phyloP scores from a whole-genome alignment of 2,888 invertebrate species.

The Lumbricus terrestris region DNA sequence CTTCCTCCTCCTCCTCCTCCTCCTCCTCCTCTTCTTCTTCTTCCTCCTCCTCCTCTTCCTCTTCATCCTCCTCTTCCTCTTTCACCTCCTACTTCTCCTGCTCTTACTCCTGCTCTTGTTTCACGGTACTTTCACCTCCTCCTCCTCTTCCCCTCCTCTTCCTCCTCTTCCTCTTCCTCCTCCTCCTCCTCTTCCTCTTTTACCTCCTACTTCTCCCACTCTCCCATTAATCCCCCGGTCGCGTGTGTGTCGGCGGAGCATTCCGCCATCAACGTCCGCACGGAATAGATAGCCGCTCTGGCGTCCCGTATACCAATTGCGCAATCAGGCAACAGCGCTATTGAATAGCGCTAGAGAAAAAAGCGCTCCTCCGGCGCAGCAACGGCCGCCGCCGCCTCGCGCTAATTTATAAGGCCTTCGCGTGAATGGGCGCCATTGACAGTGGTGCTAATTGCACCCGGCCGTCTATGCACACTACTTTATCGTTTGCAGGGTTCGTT shows the following conservation, averaged over 20 bases:
- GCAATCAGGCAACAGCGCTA: not conserved
- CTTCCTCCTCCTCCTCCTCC: too few relatives aligned
- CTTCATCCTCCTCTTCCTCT: too few relatives aligned
- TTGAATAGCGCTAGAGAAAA: constrained; percentile 9
- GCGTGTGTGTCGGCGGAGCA: too few relatives aligned
- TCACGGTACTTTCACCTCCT: too few relatives aligned
- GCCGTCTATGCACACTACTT: not conserved
- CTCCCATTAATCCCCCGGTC: not conserved
- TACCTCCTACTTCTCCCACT: not conserved
- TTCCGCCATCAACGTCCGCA: not conserved
- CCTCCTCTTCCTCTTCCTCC: too few relatives aligned
- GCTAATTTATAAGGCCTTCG: not conserved
- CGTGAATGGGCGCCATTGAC: not conserved
- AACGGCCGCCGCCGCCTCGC: not conserved
- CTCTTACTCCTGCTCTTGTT: too few relatives aligned
- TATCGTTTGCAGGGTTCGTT: not conserved
- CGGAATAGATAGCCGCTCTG: not conserved
- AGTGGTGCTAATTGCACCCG: not conserved
- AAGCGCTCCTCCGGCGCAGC: not conserved
- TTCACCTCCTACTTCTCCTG: too few relatives aligned
- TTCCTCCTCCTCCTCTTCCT: too few relatives aligned
- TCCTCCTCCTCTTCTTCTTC: too few relatives aligned
- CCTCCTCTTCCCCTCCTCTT: too few relatives aligned
- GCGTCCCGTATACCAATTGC: constrained; percentile 8
- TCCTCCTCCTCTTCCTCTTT: too few relatives aligned